Percentiles rank a stretch among this genome's conserved stretches.
phyloP scores from a whole-genome alignment of 1,140 invertebrate genomes.

The Capitella teleta region DNA sequence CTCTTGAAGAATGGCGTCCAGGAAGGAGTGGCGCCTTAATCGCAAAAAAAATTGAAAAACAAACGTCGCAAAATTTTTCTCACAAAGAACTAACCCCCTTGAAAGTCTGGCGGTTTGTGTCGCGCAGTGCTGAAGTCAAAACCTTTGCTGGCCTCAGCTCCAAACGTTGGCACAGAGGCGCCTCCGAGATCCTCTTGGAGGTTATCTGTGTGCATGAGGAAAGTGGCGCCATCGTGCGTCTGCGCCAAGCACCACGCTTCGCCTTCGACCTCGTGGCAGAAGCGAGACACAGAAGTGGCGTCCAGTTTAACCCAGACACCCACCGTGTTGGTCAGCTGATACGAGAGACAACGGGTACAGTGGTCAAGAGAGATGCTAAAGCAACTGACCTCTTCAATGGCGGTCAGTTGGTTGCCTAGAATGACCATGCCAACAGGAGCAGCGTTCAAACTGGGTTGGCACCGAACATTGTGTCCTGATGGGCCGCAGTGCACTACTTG shows the following conservation, averaged over 20 bases:
- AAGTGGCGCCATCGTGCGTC: conserved; percentile 55
- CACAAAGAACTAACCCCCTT: too few species aligned
- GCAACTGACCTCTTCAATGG: conserved; percentile 54
- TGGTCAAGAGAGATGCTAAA: background rate
- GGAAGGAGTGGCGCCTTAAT: too few species aligned
- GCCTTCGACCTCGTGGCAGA: conserved; percentile 54
- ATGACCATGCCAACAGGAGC: conserved; percentile 63
- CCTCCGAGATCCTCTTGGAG: conserved; percentile 14
- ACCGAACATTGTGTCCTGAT: conserved; percentile 68
- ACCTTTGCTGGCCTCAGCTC: conserved; percentile 39
- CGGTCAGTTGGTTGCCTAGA: conserved; percentile 57
- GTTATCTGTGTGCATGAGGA: conserved; percentile 53
- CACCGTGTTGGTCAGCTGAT: conserved; percentile 11
- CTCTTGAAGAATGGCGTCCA: too few species aligned
- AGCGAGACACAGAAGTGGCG: conserved; percentile 50
- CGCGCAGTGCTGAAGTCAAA: conserved; percentile 48
- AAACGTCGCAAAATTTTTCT: too few species aligned
- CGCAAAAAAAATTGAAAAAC: too few species aligned
- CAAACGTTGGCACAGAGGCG: conserved; percentile 19
- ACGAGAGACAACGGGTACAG: background rate
- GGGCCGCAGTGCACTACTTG: conserved; percentile 67
- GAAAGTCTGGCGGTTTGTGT: conserved; percentile 8
- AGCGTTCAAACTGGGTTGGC: conserved; percentile 60
- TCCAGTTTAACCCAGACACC: conserved; percentile 56
- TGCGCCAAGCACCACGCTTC: conserved; percentile 68